phyloP scores from a whole-genome alignment of 2,888 invertebrate species.

The Drosophila putrida region DNA sequence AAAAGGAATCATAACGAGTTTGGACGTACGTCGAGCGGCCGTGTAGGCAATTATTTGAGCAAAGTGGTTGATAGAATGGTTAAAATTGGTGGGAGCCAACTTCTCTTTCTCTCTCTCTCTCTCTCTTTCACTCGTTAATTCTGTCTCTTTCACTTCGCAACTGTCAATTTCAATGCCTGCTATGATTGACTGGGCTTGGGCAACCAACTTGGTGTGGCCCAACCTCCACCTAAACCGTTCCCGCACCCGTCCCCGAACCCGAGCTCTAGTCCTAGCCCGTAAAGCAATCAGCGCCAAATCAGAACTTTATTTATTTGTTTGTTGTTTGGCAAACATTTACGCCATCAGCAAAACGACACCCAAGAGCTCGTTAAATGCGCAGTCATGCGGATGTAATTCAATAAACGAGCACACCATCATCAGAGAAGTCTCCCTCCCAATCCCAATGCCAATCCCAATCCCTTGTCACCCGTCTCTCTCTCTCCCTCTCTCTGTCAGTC shows the following conservation, averaged over 20 bases:
- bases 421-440: slow-evolving; percentile 33
- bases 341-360: slow-evolving; percentile 83
- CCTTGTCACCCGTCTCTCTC: background rate
- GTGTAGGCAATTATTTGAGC: slow-evolving; percentile 64
- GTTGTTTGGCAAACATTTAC: slow-evolving; percentile 84
- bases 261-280: slow-evolving; percentile 23
- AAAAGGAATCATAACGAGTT: slow-evolving; percentile 70
- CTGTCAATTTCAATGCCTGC: slow-evolving; percentile 39
- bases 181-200: slow-evolving; percentile 49
- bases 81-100: slow-evolving; percentile 1
- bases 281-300: slow-evolving; percentile 81
- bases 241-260: background rate
- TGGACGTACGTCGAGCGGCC: slow-evolving; percentile 45
- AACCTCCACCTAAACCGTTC: background rate
- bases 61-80: slow-evolving; percentile 41
- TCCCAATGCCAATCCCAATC: background rate
- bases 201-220: background rate
- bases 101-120: background rate
- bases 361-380: slow-evolving; percentile 81
- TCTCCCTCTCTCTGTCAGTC: slow-evolving; percentile 8
- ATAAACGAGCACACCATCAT: slow-evolving; percentile 83
- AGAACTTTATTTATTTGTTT: slow-evolving; percentile 83
- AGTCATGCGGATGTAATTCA: slow-evolving; percentile 84
- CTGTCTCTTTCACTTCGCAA: background rate
- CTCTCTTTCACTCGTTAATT: background rate